Conservation (phyloP, 2,888 invertebrate species). For the Monochamus alternatus region DNA sequence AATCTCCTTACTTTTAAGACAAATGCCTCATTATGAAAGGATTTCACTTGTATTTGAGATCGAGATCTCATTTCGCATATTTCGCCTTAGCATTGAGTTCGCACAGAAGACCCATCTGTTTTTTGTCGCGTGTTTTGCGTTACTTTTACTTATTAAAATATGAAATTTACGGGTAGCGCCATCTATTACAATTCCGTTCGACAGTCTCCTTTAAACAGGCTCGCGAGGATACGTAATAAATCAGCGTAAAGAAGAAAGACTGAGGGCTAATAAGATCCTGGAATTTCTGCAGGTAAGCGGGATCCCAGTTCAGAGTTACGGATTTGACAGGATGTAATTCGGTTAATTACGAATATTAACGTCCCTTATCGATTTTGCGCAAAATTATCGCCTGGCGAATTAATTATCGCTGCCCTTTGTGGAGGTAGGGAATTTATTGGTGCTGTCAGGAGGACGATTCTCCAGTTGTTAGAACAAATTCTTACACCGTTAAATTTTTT, state of each 20-base stretch:
- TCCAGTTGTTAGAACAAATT: too few relatives aligned
- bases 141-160: too few relatives aligned
- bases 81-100: too few relatives aligned
- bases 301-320: constrained; percentile 41
- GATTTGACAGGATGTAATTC: constrained; percentile 38
- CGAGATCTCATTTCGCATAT: too few relatives aligned
- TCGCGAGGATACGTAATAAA: not conserved
- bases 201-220: not conserved
- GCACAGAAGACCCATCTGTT: too few relatives aligned
- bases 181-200: not conserved
- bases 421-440: constrained; percentile 1
- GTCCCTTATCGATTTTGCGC: constrained; percentile 20
- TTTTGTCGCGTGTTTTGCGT: too few relatives aligned
- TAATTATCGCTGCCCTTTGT: constrained; percentile 14
- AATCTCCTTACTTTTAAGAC: too few relatives aligned
- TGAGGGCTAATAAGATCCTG: not conserved
- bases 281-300: constrained; percentile 27
- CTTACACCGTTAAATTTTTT: too few relatives aligned
- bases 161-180: not conserved
- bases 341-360: constrained; percentile 31
- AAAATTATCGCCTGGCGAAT: constrained; percentile 25
- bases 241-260: not conserved
- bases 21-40: too few relatives aligned
- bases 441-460: not conserved
- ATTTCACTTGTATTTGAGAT: too few relatives aligned